Percentiles rank a stretch among this genome's conserved stretches.
phyloP scores from a whole-genome alignment of 2,113 vertebrate species.

The Taurulus bubalis region DNA sequence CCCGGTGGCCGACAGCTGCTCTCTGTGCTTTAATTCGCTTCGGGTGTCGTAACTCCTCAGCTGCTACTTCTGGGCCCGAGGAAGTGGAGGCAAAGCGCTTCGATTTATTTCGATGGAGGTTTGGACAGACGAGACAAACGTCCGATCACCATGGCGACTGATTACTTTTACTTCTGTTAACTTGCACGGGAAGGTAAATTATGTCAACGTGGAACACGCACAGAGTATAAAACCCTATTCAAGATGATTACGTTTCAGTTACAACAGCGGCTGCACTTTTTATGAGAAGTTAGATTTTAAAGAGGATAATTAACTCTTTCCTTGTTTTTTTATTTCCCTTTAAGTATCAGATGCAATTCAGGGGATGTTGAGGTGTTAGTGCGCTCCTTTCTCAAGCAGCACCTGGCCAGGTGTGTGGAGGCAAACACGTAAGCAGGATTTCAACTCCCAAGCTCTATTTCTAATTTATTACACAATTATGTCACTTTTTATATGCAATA shows the following conservation, averaged over 20 bases:
- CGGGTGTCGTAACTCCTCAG: constrained; percentile 25
- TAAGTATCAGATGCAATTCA: not conserved
- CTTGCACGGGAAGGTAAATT: not conserved
- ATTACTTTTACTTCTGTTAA: constrained; percentile 18
- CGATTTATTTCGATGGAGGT: not conserved
- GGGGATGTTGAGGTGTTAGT: not conserved
- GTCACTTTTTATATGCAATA: not conserved
- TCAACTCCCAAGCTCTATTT: not conserved
- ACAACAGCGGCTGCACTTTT: not conserved
- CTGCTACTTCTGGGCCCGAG: constrained; percentile 2
- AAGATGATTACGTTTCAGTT: not conserved
- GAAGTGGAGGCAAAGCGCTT: constrained; percentile 31
- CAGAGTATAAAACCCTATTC: not conserved
- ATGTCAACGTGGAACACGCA: not conserved
- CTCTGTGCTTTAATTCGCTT: constrained; percentile 21
- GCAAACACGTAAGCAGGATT: not conserved
- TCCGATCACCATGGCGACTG: constrained; percentile 4
- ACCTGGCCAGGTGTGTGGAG: not conserved
- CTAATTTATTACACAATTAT: not conserved
- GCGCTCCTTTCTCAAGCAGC: not conserved
- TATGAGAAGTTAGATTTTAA: not conserved
- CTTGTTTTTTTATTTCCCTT: not conserved
- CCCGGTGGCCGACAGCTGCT: not conserved
- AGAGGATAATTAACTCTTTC: not conserved
- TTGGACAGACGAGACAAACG: constrained; percentile 14